phyloP scores from a whole-genome alignment of 2,113 vertebrate species.

The Uria lomvia region DNA sequence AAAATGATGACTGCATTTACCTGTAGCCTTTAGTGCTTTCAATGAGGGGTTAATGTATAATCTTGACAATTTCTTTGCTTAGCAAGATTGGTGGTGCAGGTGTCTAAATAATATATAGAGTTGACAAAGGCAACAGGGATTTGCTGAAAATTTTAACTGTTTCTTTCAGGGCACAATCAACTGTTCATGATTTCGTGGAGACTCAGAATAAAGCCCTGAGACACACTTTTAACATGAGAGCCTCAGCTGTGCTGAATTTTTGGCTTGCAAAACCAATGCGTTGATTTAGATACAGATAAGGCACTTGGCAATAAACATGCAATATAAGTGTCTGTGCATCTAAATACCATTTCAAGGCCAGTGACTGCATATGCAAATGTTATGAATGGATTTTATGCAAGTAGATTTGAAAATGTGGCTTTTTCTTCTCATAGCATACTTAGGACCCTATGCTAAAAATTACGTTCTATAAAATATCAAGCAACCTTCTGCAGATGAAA shows the following conservation, averaged over 20 bases:
- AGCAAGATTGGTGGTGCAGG: not conserved
- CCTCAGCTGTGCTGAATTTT: not conserved
- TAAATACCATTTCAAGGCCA: not conserved
- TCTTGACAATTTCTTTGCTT: not conserved
- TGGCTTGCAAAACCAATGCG: not conserved
- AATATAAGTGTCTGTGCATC: not conserved
- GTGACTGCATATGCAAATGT: not conserved
- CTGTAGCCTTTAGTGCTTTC: not conserved
- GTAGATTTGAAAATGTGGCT: conserved; percentile 1
- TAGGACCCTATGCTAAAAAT: not conserved
- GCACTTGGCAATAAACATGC: not conserved
- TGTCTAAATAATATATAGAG: not conserved
- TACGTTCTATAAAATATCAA: not conserved
- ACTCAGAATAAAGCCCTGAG: not conserved
- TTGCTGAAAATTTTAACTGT: not conserved
- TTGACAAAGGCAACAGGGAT: not conserved
- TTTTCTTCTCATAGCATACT: not conserved
- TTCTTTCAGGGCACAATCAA: not conserved
- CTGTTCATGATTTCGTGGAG: not conserved
- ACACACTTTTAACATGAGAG: not conserved
- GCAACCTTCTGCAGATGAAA: not conserved
- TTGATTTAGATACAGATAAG: not conserved
- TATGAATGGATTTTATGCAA: not conserved
- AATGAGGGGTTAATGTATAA: not conserved
- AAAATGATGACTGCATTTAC: not conserved